Base-by-base conservation (phyloP, 2,797 vertebrate genomes). In the Scomberomorus guttatus region DNA sequence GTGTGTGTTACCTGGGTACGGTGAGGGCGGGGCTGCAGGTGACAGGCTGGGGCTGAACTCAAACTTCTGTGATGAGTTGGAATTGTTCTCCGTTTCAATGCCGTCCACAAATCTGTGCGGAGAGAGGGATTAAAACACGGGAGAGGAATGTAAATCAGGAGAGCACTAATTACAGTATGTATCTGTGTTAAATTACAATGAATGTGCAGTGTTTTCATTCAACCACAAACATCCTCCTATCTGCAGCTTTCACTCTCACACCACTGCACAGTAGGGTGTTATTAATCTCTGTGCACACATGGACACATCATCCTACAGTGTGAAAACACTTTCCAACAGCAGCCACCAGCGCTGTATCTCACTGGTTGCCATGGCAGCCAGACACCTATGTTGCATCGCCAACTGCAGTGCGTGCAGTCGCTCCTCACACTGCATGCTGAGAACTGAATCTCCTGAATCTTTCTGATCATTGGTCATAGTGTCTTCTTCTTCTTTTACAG, bases 51-150 rank as follows among this genome's bases (percentile, higher is more conserved):
- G 85, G 74, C 87, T 95, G 86, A 96, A 96, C 92, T 96, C 96
- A 87, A 96, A 96, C 84, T 90, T 96, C 83, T 93, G 96, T 0
- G 92, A 90, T 1, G 90, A 92, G 24, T 75, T 87, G 68, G 87
- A 91, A 58, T 79, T 94, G 79, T 79, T 94, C 74, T 96, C 96
- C 0, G 95, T 95, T 90, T 96, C 96, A 17, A 96, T 96, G 55
- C 96, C 96, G 5, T 96, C 96, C 81, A 96, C 96, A 72, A 96
- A 96, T 79, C 96, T 96, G 24, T 58, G 75, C 32, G 80, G 50
- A 37, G 51, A 60, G 42, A 42, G 52, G 46, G 74, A 75, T 72
- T 58, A 27, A 66, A 7, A 12, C 14, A 20, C 2, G 4, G 18
- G 29, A 25, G 63, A 27, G 13, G 72, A 72, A 61, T 64, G 59